Evolutionary conservation across 2,888 invertebrate genomes (phyloP), one percentile per base, ranked within the genome.

Genomic region (Reticulitermes lucifugus): DNA sequence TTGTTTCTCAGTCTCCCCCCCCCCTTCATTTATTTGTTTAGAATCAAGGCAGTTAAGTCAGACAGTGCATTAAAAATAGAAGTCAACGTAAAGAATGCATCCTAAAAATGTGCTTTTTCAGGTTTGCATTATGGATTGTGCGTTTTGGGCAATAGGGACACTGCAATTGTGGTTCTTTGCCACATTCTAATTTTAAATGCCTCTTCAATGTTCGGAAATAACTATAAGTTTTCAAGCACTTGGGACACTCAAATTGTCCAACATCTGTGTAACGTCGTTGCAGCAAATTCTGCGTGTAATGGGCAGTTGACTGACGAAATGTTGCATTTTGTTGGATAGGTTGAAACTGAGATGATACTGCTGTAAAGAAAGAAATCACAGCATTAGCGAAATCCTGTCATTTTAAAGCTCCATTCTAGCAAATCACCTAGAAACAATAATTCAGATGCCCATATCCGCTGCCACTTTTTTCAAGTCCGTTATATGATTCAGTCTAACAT

Each of bases 131-230:
- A 46, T 77, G 51, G n/a, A 46, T 46, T n/a, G 41, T 77, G 22
- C 35, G 77, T 51, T 77, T 77, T 46, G 77, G 77, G n/a, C 77
- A 77, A 46, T 77, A 77, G 22, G 77, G 77, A 46, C 77, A 77
- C 12, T 77, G 35, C 46, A 77, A 25, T n/a, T 77, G 77, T n/a
- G 77, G 77, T n/a, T 77, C 43, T n/a, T 77, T 77, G n/a, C 77
- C 77, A 77, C 77, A 77, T 43, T 77, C 77, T 77, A 77, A 46
- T 46, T 46, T 77, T 14, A 77, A 77, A 77, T 77, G 77, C 14
- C 77, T 77, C 41, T 43, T 77, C 77, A 77, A n/a, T n/a, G 77
- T 77, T 46, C 51, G 35, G 22, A 46, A 77, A n/a, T 77, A 77
- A 77, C 77, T 43, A n/a, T 77, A 77, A 7, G 12, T 77, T 77